Conservation (phyloP, 2,113 vertebrate species). For the Rhinopithecus roxellana region DNA sequence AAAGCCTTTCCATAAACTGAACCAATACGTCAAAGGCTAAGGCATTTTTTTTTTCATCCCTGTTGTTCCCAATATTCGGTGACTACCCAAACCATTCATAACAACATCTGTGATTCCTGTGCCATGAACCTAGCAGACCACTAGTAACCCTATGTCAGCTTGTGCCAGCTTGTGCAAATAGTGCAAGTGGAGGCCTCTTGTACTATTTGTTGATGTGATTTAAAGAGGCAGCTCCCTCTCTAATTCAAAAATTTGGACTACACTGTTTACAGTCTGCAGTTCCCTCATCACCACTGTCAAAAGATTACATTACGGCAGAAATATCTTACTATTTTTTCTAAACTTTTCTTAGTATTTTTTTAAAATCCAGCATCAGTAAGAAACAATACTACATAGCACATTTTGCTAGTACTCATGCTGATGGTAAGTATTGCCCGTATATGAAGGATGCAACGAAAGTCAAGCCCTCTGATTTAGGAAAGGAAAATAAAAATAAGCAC, state of each 20-base stretch:
- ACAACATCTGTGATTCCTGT: background rate
- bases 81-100: background rate
- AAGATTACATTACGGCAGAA: background rate
- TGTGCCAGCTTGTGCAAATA: background rate
- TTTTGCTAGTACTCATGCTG: background rate
- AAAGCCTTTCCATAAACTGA: background rate
- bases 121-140: background rate
- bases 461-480: background rate
- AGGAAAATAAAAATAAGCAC: background rate
- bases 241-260: background rate
- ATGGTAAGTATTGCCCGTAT: background rate
- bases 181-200: background rate
- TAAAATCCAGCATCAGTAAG: conserved; percentile 1
- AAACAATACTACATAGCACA: background rate
- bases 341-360: conserved; percentile 21
- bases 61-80: background rate
- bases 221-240: background rate
- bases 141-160: background rate
- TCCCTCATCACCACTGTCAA: background rate
- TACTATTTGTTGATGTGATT: background rate
- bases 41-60: background rate
- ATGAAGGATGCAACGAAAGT: background rate
- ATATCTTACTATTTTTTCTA: background rate
- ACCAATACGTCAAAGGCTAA: background rate
- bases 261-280: background rate